Evolutionary conservation across 2,797 vertebrate genomes (phyloP).

Genomic region (Neosilurus mollespiculum): DNA sequence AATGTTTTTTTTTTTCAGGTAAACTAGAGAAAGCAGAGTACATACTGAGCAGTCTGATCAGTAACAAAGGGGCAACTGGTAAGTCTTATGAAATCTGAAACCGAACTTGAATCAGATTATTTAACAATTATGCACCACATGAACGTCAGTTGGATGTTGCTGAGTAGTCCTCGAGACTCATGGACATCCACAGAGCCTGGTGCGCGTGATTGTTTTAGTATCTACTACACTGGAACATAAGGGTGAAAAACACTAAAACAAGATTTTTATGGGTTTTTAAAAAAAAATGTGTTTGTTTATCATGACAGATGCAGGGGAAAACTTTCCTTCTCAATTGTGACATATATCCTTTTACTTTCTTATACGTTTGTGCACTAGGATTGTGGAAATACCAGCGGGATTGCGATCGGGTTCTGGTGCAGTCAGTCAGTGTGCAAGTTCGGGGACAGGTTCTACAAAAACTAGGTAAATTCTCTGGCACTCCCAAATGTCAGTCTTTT

Average conservation of each 20-base stretch:
- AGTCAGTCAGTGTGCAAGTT: constrained; percentile 91
- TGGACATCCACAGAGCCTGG: too few relatives aligned
- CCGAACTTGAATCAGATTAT: not conserved
- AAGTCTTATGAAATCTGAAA: not conserved
- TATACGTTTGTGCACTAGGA: constrained; percentile 65
- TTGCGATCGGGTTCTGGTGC: constrained; percentile 82
- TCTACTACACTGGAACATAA: too few relatives aligned
- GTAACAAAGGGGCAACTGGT: constrained; percentile 83
- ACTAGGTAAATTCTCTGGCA: constrained; percentile 73
- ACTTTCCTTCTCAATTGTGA: not conserved
- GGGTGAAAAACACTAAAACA: too few relatives aligned
- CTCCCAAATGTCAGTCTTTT: not conserved
- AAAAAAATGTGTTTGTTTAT: too few relatives aligned
- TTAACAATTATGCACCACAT: too few relatives aligned
- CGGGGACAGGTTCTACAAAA: constrained; percentile 92
- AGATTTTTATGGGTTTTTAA: too few relatives aligned
- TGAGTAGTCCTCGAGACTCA: too few relatives aligned
- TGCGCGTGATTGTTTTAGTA: too few relatives aligned
- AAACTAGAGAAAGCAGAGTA: constrained; percentile 92
- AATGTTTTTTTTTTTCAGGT: constrained; percentile 67
- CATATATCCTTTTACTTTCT: not conserved
- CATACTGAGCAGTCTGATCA: constrained; percentile 89
- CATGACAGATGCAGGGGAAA: not conserved
- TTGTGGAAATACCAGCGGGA: constrained; percentile 82
- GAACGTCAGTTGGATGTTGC: too few relatives aligned